A percentile compares a stretch with the other conserved stretches of the same genome.
phyloP scores from a whole-genome alignment of 2,797 vertebrate genomes.

The Eleutherodactylus coqui region DNA sequence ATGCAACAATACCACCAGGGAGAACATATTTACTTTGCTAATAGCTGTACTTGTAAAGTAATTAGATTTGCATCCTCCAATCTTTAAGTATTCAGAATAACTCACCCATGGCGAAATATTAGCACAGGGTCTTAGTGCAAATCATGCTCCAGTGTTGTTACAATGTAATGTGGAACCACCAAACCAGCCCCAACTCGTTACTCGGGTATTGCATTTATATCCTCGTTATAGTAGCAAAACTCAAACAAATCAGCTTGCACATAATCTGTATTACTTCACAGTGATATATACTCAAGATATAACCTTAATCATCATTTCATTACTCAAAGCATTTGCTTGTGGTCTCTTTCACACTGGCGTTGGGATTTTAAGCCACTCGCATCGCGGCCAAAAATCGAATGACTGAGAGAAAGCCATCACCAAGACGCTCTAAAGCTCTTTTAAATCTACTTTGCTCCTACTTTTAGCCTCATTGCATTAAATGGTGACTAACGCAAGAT shows the following conservation, averaged over 20 bases:
- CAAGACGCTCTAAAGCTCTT: too few species aligned
- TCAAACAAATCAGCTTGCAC: neutral
- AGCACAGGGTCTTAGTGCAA: neutral
- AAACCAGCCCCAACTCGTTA: neutral
- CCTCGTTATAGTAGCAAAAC: neutral
- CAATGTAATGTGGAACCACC: neutral
- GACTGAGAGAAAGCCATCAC: too few species aligned
- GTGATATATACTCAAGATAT: neutral
- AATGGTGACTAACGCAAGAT: too few species aligned
- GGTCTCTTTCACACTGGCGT: too few species aligned
- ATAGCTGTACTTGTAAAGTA: neutral
- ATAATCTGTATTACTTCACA: neutral
- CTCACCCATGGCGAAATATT: constrained; percentile 22
- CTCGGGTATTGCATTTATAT: neutral
- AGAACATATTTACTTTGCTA: constrained; percentile 23
- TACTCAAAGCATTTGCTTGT: too few species aligned
- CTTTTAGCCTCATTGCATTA: too few species aligned
- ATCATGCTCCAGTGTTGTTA: neutral
- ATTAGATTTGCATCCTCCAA: constrained; percentile 13
- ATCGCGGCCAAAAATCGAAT: too few species aligned
- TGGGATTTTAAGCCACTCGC: too few species aligned
- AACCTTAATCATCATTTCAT: too few species aligned
- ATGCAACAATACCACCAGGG: neutral
- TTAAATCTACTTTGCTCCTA: too few species aligned
- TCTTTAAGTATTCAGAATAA: neutral